Conservation (phyloP, 2,888 invertebrate species). For the Chironomus tentans region DNA sequence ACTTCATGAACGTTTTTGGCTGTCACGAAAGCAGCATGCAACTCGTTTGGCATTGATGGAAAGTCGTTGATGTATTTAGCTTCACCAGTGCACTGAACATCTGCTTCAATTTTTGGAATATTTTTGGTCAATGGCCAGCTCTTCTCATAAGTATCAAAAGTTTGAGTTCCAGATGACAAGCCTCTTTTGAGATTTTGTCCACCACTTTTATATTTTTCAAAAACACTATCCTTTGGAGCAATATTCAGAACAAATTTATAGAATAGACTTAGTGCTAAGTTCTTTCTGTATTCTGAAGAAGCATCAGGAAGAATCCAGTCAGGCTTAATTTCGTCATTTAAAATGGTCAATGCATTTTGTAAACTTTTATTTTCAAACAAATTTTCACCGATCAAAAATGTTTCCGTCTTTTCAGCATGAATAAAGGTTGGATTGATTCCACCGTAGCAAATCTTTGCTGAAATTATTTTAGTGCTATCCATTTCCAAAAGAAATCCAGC, state of each 20-base stretch:
- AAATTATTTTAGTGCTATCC: slow-evolving; percentile 39
- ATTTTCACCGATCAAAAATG: slow-evolving; percentile 42
- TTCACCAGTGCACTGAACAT: slow-evolving; percentile 47
- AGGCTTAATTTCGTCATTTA: slow-evolving; percentile 48
- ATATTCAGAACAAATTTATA: slow-evolving; percentile 49
- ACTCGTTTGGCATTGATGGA: slow-evolving; percentile 36
- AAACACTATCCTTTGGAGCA: slow-evolving; percentile 36
- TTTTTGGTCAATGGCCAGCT: slow-evolving; percentile 57
- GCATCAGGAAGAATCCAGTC: slow-evolving; percentile 51
- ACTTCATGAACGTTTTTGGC: slow-evolving; percentile 50
- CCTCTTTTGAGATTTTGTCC: slow-evolving; percentile 44
- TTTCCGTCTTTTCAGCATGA: slow-evolving; percentile 50
- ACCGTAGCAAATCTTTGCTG: slow-evolving; percentile 51
- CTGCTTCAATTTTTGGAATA: slow-evolving; percentile 52
- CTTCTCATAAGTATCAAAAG: slow-evolving; percentile 49
- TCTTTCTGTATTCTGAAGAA: slow-evolving; percentile 51
- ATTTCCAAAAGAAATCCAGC: slow-evolving; percentile 59
- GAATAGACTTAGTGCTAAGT: slow-evolving; percentile 51
- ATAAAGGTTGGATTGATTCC: slow-evolving; percentile 44
- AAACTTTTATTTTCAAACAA: slow-evolving; percentile 42
- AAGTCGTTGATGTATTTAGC: slow-evolving; percentile 44
- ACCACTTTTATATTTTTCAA: slow-evolving; percentile 40
- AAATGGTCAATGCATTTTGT: slow-evolving; percentile 38
- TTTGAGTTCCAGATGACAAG: slow-evolving; percentile 51
- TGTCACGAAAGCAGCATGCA: slow-evolving; percentile 59